Evolutionary conservation across 2,113 vertebrate genomes (phyloP).

Genomic region (Oxyura jamaicensis): DNA sequence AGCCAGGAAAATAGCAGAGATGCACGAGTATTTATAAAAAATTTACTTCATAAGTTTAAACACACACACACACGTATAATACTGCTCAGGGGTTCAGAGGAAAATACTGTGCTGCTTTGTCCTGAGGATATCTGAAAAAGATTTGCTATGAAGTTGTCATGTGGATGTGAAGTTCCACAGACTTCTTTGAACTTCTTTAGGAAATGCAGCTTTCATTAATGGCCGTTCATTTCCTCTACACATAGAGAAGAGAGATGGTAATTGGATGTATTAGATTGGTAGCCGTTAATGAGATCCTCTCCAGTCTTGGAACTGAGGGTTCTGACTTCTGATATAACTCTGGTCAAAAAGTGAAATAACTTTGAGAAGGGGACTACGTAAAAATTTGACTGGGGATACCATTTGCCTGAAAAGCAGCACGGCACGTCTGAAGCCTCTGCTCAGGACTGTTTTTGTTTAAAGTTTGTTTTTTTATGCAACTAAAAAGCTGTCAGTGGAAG

Average conservation of each 20-base stretch:
- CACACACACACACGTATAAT: too few relatives aligned
- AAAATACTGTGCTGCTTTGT: not conserved
- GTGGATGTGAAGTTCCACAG: not conserved
- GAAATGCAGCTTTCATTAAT: not conserved
- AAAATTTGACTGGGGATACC: not conserved
- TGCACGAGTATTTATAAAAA: not conserved
- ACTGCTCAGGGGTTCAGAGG: not conserved
- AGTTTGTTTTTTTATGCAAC: slow-evolving; percentile 12
- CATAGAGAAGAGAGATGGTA: not conserved
- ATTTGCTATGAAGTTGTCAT: not conserved
- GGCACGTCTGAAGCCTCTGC: not conserved
- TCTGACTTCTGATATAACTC: not conserved
- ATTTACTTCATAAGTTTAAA: not conserved
- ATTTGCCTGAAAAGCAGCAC: not conserved
- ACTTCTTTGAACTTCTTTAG: not conserved
- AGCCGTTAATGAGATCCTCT: not conserved
- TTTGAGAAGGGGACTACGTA: not conserved
- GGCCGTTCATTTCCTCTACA: not conserved
- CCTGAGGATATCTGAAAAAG: not conserved
- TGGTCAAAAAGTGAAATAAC: not conserved
- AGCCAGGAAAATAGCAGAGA: not conserved
- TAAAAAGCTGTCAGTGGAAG: slow-evolving; percentile 21
- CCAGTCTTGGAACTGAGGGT: not conserved
- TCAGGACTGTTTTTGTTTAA: not conserved
- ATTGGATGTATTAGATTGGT: not conserved